A percentile compares a stretch with the other conserved stretches of the same genome.
Conservation (phyloP, 37 sponge, comb jelly and placozoan species). For the Theonella swinhoei region DNA sequence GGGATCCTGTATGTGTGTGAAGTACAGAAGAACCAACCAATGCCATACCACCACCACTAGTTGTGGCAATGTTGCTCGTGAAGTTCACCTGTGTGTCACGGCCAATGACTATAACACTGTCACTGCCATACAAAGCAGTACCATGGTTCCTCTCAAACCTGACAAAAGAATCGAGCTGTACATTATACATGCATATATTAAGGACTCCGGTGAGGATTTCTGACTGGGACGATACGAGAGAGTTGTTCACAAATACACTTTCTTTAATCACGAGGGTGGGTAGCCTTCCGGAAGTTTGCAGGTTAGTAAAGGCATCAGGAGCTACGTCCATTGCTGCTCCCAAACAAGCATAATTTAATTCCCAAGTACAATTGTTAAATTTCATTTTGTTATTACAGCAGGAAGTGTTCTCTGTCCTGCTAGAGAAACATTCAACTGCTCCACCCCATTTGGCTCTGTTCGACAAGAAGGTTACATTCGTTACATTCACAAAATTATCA, state of each 20-base stretch:
- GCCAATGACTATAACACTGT: background rate
- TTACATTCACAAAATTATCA: background rate
- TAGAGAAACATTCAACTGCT: constrained; percentile 4
- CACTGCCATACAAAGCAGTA: background rate
- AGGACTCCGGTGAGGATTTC: background rate
- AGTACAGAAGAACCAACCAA: constrained; percentile 1
- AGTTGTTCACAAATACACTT: constrained; percentile 3
- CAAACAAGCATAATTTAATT: background rate
- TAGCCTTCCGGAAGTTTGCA: constrained; percentile 7
- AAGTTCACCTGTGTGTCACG: background rate
- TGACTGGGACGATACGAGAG: background rate
- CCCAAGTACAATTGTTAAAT: constrained; percentile 18
- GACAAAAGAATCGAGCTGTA: background rate
- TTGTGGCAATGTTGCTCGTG: background rate
- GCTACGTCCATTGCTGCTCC: constrained; percentile 19
- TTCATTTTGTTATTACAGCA: background rate
- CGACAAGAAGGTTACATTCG: background rate
- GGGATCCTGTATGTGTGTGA: background rate
- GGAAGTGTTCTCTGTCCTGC: background rate
- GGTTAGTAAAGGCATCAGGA: constrained; percentile 19
- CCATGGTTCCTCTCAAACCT: constrained; percentile 1
- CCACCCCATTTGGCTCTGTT: constrained; percentile 34
- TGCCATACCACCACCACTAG: constrained; percentile 23
- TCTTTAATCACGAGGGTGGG: constrained; percentile 7
- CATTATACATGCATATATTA: background rate